Conservation (phyloP, 2,888 invertebrate species). For the Pocota personata region DNA sequence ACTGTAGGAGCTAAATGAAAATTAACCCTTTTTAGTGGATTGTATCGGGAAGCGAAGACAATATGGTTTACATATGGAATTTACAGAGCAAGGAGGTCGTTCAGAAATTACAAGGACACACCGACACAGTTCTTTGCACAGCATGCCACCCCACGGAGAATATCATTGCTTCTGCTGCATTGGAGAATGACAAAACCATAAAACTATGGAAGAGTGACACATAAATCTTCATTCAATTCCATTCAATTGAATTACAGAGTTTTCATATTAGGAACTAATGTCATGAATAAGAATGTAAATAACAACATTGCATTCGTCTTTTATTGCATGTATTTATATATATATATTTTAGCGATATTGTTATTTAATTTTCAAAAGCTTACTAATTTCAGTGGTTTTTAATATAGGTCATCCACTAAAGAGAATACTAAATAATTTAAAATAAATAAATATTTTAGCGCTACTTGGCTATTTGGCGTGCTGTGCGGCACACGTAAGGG, state of each 20-base stretch:
- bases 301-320: conserved; percentile 4
- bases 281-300: conserved; percentile 48
- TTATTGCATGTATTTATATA: neutral
- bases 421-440: too few relatives aligned
- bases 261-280: conserved; percentile 9
- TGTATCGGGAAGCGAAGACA: conserved; percentile 99
- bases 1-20: neutral
- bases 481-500: too few relatives aligned
- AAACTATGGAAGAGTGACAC: conserved; percentile 99
- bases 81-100: conserved; percentile 99
- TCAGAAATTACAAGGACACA: conserved; percentile 98
- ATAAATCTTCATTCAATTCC: conserved; percentile 82
- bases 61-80: conserved; percentile 99
- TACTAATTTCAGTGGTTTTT: too few relatives aligned
- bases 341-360: too few relatives aligned
- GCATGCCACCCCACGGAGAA: conserved; percentile 99
- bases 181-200: conserved; percentile 99
- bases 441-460: too few relatives aligned
- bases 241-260: neutral
- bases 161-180: conserved; percentile 98
- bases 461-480: too few relatives aligned
- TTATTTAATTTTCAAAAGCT: too few relatives aligned
- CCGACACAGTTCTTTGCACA: conserved; percentile 97
- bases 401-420: too few relatives aligned
- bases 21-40: conserved; percentile 91